Base-by-base conservation (phyloP, 2,113 vertebrate species). In the Cinclus cinclus region DNA sequence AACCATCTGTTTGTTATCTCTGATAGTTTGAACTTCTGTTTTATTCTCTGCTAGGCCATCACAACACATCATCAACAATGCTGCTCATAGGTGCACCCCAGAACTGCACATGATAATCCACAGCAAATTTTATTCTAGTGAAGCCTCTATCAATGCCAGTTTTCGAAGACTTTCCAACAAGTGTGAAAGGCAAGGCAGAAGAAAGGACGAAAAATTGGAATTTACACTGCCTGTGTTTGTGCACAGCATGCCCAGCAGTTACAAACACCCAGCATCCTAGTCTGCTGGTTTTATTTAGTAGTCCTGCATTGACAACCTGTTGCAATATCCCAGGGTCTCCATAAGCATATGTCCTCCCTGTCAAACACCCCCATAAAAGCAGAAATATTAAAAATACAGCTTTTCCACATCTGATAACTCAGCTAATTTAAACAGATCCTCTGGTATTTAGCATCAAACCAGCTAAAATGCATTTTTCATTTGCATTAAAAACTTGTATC, bases 1-100 rank as follows among this genome's bases (percentile, higher is more conserved):
- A 96, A 73, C 42, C 39, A 77, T 47, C 62, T 39, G 33, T 35
- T 95, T 94, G 93, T 94, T 94, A 87, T 70, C 87, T 91, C 50
- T 41, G 79, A 83, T 78, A 46, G 35, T 81, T 74, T 74, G 52
- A 96, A 81, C 14, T 90, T 90, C 74, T 67, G 33, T 42, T 94
- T 91, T 90, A 88, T 52, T 81, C 75, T 86, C 64, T 75, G 25
- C 64, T 77, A 59, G 35, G 71, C 75, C 82, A 74, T 28, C 62
- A 53, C 37, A 76, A 46, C 21, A 39, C 35, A 49, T 46, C 15
- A 15, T 17, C 27, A 76, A 33, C 59, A 77, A 17, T 9, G 23
- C 30, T 80, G 33, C 52, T 82, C n/a, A 52, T 3, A 50, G n/a
- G 11, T 44, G 22, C 23, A 68, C 11, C 20, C 8, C 41, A 22